Conservation (phyloP, 2,797 vertebrate genomes). For the Spatula versicolor region DNA sequence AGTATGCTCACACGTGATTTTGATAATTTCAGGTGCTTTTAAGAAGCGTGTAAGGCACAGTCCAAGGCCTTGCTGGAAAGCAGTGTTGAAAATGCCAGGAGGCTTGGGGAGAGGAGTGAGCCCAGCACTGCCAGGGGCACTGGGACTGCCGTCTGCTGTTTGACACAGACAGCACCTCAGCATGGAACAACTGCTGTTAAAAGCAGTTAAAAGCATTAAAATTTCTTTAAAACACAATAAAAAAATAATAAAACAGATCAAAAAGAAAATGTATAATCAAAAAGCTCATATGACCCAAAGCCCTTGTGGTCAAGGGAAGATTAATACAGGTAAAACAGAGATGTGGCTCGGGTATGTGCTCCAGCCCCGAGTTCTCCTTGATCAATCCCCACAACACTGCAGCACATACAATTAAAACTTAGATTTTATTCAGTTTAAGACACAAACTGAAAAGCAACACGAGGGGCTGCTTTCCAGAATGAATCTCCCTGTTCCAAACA, state of each 20-base stretch:
- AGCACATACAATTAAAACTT: not conserved
- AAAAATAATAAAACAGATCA: not conserved
- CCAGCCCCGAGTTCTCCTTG: not conserved
- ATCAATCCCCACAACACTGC: not conserved
- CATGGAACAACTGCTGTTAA: not conserved
- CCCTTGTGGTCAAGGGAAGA: not conserved
- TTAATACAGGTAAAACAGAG: not conserved
- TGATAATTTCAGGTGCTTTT: not conserved
- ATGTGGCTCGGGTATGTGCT: not conserved
- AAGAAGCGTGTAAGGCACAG: not conserved
- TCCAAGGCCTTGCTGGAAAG: not conserved
- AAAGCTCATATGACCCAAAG: not conserved
- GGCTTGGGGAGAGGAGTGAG: not conserved
- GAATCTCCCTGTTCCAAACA: not conserved
- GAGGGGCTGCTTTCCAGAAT: not conserved
- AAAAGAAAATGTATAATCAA: not conserved
- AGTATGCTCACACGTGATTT: not conserved
- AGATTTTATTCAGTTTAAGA: not conserved
- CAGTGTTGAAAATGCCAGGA: not conserved
- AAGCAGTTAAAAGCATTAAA: not conserved
- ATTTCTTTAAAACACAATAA: not conserved
- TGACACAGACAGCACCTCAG: not conserved
- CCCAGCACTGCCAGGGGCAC: not conserved
- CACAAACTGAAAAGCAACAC: not conserved
- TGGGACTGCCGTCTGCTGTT: not conserved